These are phyloP conservation scores for Rousettus leschenaultii DNA, from an alignment of 2,113 vertebrate species.

Conservation along the genomic window DNA sequence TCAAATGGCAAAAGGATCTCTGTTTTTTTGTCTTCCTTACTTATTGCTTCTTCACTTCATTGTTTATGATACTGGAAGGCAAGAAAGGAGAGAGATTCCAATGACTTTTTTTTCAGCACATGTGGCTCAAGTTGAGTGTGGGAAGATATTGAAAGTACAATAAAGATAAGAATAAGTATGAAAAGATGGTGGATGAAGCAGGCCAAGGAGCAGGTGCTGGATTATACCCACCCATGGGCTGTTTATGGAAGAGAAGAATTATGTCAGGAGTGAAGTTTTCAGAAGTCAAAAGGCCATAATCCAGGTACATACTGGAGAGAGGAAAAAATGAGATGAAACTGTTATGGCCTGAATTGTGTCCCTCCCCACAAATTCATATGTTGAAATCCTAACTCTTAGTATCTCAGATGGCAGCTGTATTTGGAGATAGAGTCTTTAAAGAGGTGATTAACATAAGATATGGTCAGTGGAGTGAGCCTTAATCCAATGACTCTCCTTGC, in stretches of 20 bases:
- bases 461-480: background rate
- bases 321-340: background rate
- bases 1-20: background rate
- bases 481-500: background rate
- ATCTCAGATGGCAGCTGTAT: background rate
- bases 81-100: background rate
- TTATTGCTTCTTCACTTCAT: background rate
- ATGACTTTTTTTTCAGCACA: background rate
- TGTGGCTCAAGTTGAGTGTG: background rate
- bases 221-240: background rate
- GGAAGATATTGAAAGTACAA: background rate
- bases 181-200: background rate
- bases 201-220: background rate
- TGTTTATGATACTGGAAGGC: background rate
- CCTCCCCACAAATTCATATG: background rate
- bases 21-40: background rate
- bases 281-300: background rate
- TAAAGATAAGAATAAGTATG: background rate
- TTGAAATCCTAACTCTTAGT: background rate
- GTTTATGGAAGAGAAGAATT: background rate
- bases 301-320: rapidly evolving
- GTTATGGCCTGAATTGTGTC: background rate
- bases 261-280: background rate
- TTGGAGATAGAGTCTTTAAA: background rate
- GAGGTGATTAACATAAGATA: background rate